Evolutionary conservation across 1,140 invertebrate genomes (phyloP).

Genomic region (Coptotermes formosanus): DNA sequence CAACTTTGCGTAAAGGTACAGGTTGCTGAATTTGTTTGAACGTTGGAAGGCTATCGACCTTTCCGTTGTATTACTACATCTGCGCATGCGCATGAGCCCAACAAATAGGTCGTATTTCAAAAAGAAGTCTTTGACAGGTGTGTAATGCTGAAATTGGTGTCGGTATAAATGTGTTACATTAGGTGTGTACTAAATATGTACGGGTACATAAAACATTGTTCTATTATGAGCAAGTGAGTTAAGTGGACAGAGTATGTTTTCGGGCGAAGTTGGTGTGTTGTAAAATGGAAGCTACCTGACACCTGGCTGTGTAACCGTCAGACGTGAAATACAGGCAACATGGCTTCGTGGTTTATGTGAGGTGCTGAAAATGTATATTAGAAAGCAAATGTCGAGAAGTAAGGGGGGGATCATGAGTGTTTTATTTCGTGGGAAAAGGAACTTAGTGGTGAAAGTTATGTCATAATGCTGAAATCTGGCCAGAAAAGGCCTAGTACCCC

Average conservation of each 20-base stretch:
- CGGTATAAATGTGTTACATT: neutral
- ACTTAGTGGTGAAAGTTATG: slow-evolving; percentile 38
- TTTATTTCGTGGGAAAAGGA: slow-evolving; percentile 31
- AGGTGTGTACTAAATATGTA: slow-evolving; percentile 19
- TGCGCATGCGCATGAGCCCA: slow-evolving; percentile 32
- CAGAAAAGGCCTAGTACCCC: slow-evolving; percentile 42
- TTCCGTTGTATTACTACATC: neutral
- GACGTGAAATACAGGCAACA: slow-evolving; percentile 34
- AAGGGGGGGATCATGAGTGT: neutral
- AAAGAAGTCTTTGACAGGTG: slow-evolving; percentile 34
- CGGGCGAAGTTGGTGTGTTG: slow-evolving; percentile 1
- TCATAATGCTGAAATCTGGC: slow-evolving; percentile 44
- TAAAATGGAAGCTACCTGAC: slow-evolving; percentile 35
- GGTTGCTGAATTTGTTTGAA: neutral
- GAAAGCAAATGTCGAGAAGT: slow-evolving; percentile 13
- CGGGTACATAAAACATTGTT: neutral
- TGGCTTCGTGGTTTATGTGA: slow-evolving; percentile 29
- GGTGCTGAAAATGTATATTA: slow-evolving; percentile 1
- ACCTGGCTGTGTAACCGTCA: slow-evolving; percentile 29
- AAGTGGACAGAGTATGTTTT: neutral
- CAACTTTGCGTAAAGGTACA: too few species aligned
- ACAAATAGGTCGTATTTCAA: slow-evolving; percentile 33
- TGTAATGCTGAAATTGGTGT: slow-evolving; percentile 21
- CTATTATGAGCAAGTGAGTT: neutral
- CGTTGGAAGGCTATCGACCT: slow-evolving; percentile 20